Evolutionary conservation across 92 coral and sea anemone species (phyloP).

Genomic region (Zoanthus sansibaricus): DNA sequence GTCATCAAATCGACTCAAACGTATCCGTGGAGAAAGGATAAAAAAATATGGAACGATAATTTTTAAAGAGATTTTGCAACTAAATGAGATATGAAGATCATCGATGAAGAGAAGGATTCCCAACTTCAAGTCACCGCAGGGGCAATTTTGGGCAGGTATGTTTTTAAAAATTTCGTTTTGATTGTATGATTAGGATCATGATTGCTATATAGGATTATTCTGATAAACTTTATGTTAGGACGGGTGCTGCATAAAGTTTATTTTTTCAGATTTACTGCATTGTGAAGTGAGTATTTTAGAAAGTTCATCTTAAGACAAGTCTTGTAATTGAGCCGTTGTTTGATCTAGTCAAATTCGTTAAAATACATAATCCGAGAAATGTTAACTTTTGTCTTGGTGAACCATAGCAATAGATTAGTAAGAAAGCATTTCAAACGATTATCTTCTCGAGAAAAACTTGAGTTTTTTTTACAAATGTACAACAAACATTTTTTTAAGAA

Average conservation of each 20-base stretch:
- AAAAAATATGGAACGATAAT: not conserved
- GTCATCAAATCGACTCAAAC: not conserved
- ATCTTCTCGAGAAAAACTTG: too few species aligned
- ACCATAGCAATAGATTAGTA: too few species aligned
- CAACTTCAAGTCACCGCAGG: not conserved
- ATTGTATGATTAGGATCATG: not conserved
- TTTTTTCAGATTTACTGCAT: not conserved
- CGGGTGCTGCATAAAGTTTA: not conserved
- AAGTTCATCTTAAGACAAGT: too few species aligned
- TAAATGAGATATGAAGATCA: not conserved
- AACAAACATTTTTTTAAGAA: too few species aligned
- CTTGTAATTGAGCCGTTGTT: too few species aligned
- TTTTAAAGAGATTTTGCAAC: not conserved
- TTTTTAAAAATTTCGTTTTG: too few species aligned
- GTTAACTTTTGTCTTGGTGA: too few species aligned
- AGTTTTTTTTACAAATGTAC: too few species aligned
- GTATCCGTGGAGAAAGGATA: not conserved
- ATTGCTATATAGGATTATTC: not conserved
- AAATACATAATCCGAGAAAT: too few species aligned
- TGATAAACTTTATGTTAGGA: not conserved
- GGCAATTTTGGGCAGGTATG: not conserved
- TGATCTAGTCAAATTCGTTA: too few species aligned
- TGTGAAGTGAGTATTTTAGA: not conserved
- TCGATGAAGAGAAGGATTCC: too few species aligned
- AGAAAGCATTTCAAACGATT: too few species aligned